Evolutionary conservation across 2,797 vertebrate species (phyloP), one percentile per base, ranked within the genome.

Genomic region (Corythornis leucogaster): DNA sequence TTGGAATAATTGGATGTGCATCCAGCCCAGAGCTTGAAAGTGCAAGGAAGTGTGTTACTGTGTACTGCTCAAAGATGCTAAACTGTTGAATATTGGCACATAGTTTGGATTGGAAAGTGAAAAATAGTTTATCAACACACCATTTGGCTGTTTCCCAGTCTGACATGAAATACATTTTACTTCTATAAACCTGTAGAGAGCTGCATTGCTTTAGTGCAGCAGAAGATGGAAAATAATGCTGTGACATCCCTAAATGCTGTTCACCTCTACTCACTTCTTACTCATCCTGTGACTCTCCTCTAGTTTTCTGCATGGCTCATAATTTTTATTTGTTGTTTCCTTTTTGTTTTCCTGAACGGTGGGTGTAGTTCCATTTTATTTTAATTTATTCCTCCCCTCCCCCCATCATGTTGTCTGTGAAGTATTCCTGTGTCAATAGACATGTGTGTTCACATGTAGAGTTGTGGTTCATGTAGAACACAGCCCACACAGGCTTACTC

Each of bases 201-300:
- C 85, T 95, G 83, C 85, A 83, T 93, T 93, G 61, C 18, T 95
- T 94, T 89, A 95, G 93, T 96, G 94, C 95, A 94, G 95, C 68
- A 81, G 90, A 92, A 87, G 45, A 63, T 88, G 97, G 96, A 97
- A 97, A 97, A 98, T 98, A 98, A 98, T 98, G 97, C 97, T 98
- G 98, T 98, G 97, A 98, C 97, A 97, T 97, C 96, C 96, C 61
- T 91, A 89, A 97, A 95, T 73, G 18, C 87, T 84, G 70, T 95
- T 90, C 90, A 77, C 97, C 85, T 94, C 76, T 92, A 90, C 84
- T 95, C 95, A 96, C 90, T 95, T 96, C 92, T 93, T 84, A 79
- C 46, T 94, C 95, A 95, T 96, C 89, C 93, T 85, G 83, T 97
- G 93, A 90, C 94, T 96, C 93, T 96, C 95, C 90, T 93, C 67